Base-by-base conservation (phyloP, 2,797 vertebrate species). In the Chaetophractus vellerosus region DNA sequence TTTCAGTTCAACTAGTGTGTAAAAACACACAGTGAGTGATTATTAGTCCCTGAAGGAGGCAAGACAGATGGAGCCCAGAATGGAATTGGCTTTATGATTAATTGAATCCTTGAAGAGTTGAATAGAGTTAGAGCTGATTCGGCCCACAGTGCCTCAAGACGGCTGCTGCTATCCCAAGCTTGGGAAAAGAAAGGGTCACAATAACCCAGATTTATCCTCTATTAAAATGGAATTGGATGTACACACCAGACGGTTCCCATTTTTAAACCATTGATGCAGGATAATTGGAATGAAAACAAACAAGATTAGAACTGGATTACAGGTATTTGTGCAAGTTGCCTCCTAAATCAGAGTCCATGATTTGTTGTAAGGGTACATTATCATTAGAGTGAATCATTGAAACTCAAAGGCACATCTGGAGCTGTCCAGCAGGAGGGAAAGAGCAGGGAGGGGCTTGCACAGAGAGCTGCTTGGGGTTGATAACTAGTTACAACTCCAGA, bases 51-150 rank as follows among this genome's bases (percentile, higher is more conserved):
- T 16, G 66, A 98, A 98, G 98, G 97, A 98, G 95, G 88, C 95
- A 97, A 98, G 97, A 98, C 98, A 98, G 98, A 98, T 98, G 98
- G 97, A 98, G 88, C 97, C 96, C 96, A 97, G 97, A 97, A 97
- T 98, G 97, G 97, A 98, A 98, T 92, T 97, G 97, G 96, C 93
- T 98, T 97, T 98, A 96, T 98, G 98, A 98, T 98, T 98, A 98
- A 98, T 96, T 97, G 98, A 98, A 97, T 97, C 96, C 96, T 98
- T 97, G 92, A 97, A 93, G 97, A 98, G 95, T 81, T 95, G 97
- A 96, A 88, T 95, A 95, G 95, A 97, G 88, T 97, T 90, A 89
- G 95, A 97, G 83, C 93, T 94, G 96, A 95, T 97, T 95, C 38
- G 83, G 45, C 92, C 93, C 94, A 11, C 96, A 96, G 93, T 0